Evolutionary conservation across 2,113 vertebrate species (phyloP).

Genomic region (Puffinus mauretanicus): DNA sequence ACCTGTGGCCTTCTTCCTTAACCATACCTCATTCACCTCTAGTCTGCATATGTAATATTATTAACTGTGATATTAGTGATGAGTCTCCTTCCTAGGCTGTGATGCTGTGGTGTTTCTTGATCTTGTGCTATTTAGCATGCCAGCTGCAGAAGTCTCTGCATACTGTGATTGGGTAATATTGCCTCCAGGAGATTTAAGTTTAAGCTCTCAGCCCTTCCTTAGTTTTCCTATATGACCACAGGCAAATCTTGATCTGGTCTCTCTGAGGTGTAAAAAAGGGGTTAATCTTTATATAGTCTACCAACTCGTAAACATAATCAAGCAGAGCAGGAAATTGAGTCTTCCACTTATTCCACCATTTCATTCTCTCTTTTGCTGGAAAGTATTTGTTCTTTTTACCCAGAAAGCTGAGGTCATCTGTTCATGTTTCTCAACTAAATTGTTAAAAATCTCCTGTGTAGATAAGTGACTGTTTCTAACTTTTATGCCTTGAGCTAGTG

Average conservation of each 20-base stretch:
- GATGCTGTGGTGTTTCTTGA: rapidly evolving
- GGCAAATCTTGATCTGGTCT: background rate
- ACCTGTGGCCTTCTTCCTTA: background rate
- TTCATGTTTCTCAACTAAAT: background rate
- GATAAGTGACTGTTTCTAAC: background rate
- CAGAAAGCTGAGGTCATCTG: background rate
- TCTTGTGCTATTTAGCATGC: background rate
- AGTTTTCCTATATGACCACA: background rate
- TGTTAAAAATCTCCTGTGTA: background rate
- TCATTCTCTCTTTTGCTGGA: background rate
- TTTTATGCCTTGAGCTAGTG: background rate
- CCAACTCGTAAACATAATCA: background rate
- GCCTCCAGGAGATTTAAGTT: background rate
- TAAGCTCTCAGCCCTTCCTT: background rate
- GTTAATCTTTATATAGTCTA: background rate
- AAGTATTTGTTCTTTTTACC: background rate
- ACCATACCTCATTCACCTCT: background rate
- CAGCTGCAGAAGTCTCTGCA: background rate
- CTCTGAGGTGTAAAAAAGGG: background rate
- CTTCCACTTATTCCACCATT: background rate
- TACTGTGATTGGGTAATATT: background rate
- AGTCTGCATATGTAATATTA: background rate
- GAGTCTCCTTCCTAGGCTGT: background rate
- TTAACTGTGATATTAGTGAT: background rate
- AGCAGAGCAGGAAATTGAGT: background rate